Evolutionary conservation across 2,888 invertebrate genomes (phyloP).

Genomic region (Cyclophora punctaria): DNA sequence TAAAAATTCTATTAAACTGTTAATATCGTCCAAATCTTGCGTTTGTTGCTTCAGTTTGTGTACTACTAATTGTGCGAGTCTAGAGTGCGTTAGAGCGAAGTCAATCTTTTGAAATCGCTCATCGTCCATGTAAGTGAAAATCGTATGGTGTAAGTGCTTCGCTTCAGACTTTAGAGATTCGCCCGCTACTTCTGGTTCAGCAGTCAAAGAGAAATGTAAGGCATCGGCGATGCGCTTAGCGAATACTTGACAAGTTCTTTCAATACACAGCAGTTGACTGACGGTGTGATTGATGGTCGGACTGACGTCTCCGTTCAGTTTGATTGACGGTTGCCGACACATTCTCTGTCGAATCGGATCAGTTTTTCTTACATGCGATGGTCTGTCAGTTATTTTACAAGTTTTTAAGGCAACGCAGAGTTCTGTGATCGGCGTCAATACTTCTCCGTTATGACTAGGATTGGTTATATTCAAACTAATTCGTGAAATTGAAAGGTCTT

Average conservation of each 20-base stretch:
- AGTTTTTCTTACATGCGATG: slow-evolving; percentile 46
- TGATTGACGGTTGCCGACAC: slow-evolving; percentile 45
- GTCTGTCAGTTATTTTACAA: slow-evolving; percentile 64
- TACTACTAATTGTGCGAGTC: slow-evolving; percentile 78
- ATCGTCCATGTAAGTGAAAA: slow-evolving; percentile 81
- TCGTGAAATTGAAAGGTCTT: slow-evolving; percentile 48
- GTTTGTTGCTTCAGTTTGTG: slow-evolving; percentile 72
- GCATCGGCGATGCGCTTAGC: slow-evolving; percentile 81
- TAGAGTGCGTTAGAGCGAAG: slow-evolving; percentile 78
- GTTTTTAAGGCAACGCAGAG: slow-evolving; percentile 75
- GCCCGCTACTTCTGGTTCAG: slow-evolving; percentile 72
- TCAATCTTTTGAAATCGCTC: slow-evolving; percentile 77
- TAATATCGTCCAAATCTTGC: slow-evolving; percentile 54
- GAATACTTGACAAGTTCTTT: slow-evolving; percentile 75
- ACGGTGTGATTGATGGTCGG: slow-evolving; percentile 51
- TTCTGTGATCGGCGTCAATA: slow-evolving; percentile 74
- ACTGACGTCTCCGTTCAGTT: slow-evolving; percentile 42
- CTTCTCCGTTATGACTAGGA: slow-evolving; percentile 30
- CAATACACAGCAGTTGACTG: slow-evolving; percentile 59
- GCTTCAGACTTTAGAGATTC: slow-evolving; percentile 79
- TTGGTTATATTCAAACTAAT: slow-evolving; percentile 40
- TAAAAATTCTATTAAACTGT: slow-evolving; percentile 50
- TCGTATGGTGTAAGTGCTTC: slow-evolving; percentile 80
- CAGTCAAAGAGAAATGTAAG: slow-evolving; percentile 72
- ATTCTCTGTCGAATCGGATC: slow-evolving; percentile 50